Base-by-base conservation (phyloP, 2,888 invertebrate genomes). In the Pyrrhia umbra region DNA sequence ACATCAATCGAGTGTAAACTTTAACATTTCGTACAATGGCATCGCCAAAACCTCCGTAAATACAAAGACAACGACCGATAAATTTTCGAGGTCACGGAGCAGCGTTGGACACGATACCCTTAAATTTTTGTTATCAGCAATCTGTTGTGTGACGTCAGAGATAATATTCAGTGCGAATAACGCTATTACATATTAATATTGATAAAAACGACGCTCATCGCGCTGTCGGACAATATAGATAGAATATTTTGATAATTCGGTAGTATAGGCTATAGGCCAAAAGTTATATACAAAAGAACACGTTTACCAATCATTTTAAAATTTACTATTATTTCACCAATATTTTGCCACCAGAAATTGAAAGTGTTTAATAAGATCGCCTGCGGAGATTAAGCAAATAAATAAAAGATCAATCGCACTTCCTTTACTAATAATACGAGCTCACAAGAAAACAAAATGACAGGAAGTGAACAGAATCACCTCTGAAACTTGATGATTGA, bases 11-110 rank as follows among this genome's bases (percentile, higher is more conserved):
- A 71, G 45, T 42, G 49, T 60, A 63, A 62, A 64, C 55, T 39
- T 30, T 59, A 45, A 67, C 66, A 64, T 57, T 39, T 74, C 66
- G 56, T 46, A 67, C 64, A 69, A 55, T 39, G 34, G 62, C 50
- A 50, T 75, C 61, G 68, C 77, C 59, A 78, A 88, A 90, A 82
- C 83, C 87, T 92, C 87, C 87, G 84, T 82, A 85, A 89, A 88
- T 85, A 88, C 59, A 76, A 79, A 84, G 90, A 87, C 91, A 89
- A 90, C 86, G 92, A 90, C 92, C 92, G 92, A 92, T 92, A 89
- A 87, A 81, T 82, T 77, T 87, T 89, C 84, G 88, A 91, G 89
- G 88, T 88, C 86, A 81, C 80, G 72, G 46, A 63, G 51, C 68
- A 55, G 75, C 75, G 68, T 60, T 75, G 77, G 79, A 84, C 85